phyloP scores from a whole-genome alignment of 2,888 invertebrate genomes.

The Euclidia mi region DNA sequence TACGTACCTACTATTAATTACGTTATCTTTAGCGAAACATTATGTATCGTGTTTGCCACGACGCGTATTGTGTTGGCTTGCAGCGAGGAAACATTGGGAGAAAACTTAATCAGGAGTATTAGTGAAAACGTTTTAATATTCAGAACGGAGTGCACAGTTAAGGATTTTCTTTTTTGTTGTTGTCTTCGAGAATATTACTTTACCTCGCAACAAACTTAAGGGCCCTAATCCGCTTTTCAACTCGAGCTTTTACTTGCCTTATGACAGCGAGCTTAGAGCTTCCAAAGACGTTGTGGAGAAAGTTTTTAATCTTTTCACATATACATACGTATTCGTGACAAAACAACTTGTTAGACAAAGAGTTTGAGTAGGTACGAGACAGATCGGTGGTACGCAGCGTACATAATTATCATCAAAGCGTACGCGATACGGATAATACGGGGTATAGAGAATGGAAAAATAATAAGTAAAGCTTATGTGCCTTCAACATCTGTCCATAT shows the following conservation, averaged over 20 bases:
- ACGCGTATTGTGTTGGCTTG: too few species aligned
- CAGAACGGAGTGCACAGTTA: slow-evolving; percentile 67
- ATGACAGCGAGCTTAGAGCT: slow-evolving; percentile 83
- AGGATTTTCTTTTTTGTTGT: slow-evolving; percentile 74
- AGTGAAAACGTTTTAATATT: slow-evolving; percentile 73
- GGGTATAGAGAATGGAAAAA: slow-evolving; percentile 59
- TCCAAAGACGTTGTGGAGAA: slow-evolving; percentile 76
- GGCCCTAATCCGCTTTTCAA: slow-evolving; percentile 86
- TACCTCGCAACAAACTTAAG: slow-evolving; percentile 85
- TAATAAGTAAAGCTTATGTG: slow-evolving; percentile 75
- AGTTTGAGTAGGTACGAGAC: slow-evolving; percentile 36
- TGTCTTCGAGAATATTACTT: slow-evolving; percentile 82
- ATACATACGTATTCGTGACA: slow-evolving; percentile 52
- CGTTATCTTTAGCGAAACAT: too few species aligned
- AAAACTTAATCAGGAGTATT: slow-evolving; percentile 68
- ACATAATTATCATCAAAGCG: slow-evolving; percentile 43
- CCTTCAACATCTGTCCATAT: slow-evolving; percentile 78
- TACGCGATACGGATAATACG: slow-evolving; percentile 34
- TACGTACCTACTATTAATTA: too few species aligned
- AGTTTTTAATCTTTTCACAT: slow-evolving; percentile 82
- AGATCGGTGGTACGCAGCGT: slow-evolving; percentile 34
- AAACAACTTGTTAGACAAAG: slow-evolving; percentile 42
- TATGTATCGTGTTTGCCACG: too few species aligned
- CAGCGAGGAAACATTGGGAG: too few species aligned
- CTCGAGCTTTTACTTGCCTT: slow-evolving; percentile 84